Percentiles rank a stretch among this genome's conserved stretches.
Conservation (phyloP, 2,888 invertebrate genomes). For the Eupithecia pulchellata region DNA sequence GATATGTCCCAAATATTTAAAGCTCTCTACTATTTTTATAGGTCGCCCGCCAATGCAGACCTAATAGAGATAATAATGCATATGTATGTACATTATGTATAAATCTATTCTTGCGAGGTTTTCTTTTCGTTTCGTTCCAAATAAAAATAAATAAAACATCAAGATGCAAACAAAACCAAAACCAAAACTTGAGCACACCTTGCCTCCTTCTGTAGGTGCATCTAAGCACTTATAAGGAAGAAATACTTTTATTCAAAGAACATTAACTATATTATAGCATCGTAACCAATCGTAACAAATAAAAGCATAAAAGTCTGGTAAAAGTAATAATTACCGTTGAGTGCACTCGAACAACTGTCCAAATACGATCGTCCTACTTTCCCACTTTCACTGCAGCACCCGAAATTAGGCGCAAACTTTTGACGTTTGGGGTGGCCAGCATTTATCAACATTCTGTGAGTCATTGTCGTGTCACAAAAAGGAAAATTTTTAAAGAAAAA, state of each 20-base stretch:
- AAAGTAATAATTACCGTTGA: conserved; percentile 26
- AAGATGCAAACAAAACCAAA: not conserved
- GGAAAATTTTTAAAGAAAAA: not conserved
- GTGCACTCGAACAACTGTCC: conserved; percentile 31
- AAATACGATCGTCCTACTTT: conserved; percentile 57
- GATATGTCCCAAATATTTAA: too few relatives aligned
- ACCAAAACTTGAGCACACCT: not conserved
- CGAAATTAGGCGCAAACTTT: conserved; percentile 43
- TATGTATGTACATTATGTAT: too few relatives aligned
- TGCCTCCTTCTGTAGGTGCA: not conserved
- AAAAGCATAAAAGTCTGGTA: conserved; percentile 16
- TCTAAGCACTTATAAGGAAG: not conserved
- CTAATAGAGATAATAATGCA: too few relatives aligned
- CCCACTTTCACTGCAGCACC: conserved; percentile 39
- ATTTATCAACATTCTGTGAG: not conserved
- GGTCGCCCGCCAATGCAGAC: too few relatives aligned
- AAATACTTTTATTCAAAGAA: not conserved
- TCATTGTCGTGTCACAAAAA: not conserved
- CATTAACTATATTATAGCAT: not conserved
- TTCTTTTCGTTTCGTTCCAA: too few relatives aligned
- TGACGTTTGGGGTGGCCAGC: conserved; percentile 43
- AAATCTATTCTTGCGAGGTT: too few relatives aligned
- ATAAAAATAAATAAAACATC: not conserved
- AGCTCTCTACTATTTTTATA: too few relatives aligned
- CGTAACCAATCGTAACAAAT: conserved; percentile 3